A percentile compares a stretch with the other conserved stretches of the same genome.
Evolutionary conservation across 2,113 vertebrate genomes (phyloP).

Genomic region (Delphinapterus leucas): DNA sequence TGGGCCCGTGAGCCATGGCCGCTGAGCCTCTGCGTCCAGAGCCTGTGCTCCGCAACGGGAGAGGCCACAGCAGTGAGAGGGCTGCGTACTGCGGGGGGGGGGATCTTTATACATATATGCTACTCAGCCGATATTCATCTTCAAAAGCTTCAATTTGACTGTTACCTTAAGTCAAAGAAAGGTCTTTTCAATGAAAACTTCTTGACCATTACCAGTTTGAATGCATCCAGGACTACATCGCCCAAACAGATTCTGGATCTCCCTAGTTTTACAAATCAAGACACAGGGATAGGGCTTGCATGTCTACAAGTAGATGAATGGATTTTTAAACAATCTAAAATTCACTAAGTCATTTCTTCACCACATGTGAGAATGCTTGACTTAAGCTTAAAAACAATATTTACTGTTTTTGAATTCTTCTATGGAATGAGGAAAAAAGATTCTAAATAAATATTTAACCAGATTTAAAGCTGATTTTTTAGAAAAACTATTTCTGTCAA

Average conservation of each 20-base stretch:
- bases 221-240: not conserved
- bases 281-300: not conserved
- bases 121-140: not conserved
- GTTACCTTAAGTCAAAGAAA: not conserved
- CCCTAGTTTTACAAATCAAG: not conserved
- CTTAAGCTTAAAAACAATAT: not conserved
- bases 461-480: not conserved
- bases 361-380: not conserved
- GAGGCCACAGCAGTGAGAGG: no score
- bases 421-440: not conserved
- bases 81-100: no score
- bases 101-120: not conserved
- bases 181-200: not conserved
- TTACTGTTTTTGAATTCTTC: not conserved
- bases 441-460: not conserved
- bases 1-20: no score
- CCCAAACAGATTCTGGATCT: not conserved
- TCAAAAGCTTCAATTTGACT: not conserved
- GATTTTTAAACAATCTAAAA: not conserved
- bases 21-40: no score
- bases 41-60: no score
- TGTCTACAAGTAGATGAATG: not conserved
- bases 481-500: constrained; percentile 28
- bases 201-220: not conserved
- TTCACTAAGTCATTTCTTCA: not conserved